Percentiles rank a stretch among this genome's conserved stretches.
Conservation (phyloP, 2,888 invertebrate species). For the Bembecia ichneumoniformis region DNA sequence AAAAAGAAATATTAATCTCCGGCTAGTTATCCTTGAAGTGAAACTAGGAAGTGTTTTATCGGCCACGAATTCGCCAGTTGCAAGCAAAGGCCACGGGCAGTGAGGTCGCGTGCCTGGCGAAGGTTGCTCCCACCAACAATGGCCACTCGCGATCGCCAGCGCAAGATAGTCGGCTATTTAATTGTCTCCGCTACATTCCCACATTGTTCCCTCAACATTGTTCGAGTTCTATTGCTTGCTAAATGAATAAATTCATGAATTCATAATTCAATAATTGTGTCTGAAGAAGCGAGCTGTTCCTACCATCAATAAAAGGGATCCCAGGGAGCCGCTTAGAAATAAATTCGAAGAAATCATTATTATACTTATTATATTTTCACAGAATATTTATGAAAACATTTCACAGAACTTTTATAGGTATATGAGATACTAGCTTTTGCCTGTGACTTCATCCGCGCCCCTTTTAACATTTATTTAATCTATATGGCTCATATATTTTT, state of each 20-base stretch:
- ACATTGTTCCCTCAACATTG: slow-evolving; percentile 5
- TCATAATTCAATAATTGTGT: not conserved
- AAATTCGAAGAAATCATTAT: no score
- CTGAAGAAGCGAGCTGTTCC: no score
- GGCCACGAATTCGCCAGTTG: slow-evolving; percentile 4
- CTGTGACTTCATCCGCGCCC: no score
- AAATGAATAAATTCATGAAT: not conserved
- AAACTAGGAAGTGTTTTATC: slow-evolving; percentile 8
- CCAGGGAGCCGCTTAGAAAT: no score
- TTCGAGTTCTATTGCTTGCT: slow-evolving; percentile 4
- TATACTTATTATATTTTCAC: no score
- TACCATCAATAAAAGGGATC: no score
- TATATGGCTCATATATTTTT: no score
- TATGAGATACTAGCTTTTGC: no score
- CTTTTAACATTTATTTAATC: no score
- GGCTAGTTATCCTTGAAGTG: not conserved
- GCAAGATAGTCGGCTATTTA: not conserved
- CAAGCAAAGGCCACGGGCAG: slow-evolving; percentile 1
- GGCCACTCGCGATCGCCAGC: slow-evolving; percentile 2
- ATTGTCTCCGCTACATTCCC: slow-evolving; percentile 4
- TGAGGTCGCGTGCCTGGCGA: slow-evolving; percentile 7
- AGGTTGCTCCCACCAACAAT: slow-evolving; percentile 5
- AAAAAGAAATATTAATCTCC: no score
- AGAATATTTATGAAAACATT: no score
- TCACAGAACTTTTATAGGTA: no score